Evolutionary conservation across 2,113 vertebrate genomes (phyloP), one percentile per base, ranked within the genome.

Genomic region (Corynorhinus townsendii): DNA sequence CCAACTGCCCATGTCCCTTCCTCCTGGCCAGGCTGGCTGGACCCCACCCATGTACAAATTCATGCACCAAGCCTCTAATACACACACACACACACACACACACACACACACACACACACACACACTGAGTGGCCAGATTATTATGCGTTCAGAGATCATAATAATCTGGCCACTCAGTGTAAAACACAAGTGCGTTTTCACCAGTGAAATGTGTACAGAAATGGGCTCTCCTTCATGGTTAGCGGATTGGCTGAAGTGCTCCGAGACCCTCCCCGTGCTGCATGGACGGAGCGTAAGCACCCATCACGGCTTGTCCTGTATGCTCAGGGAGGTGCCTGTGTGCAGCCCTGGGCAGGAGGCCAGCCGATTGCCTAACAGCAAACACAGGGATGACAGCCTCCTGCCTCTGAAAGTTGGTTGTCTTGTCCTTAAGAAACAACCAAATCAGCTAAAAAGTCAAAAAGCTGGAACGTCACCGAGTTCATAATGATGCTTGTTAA

Each of bases 391-490:
- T 3, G 54, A 79, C 30, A 47, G 59, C 69, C 24, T 45, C 35
- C 80, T 15, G 54, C 38, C 71, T 86, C 71, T 56, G 81, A 89
- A 64, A n/a, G 64, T 11, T 81, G 33, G 22, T 69, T 45, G 26
- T 88, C 26, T 64, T 22, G 59, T 45, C 20, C 54, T 73, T 38
- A 19, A 47, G 89, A 94, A 90, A 89, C n/a, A n/a, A n/a, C n/a
- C 77, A 90, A 52, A 56, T 66, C 17, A 40, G 20, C 80, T 88
- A 33, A 71, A 56, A 89, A 12, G 8, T 7, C 20, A 30, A 83
- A 72, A 62, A 91, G 45, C 52, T 45, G 83, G 54, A 43, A 66
- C 11, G 10, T 38, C 14, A 40, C 56, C 24, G 35, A 45, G 76
- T 73, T 40, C 52, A 22, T 43, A 66, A 54, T 49, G 64, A 56